Evolutionary conservation across 2,113 vertebrate genomes (phyloP).

Genomic region (Stictonetta naevosa): DNA sequence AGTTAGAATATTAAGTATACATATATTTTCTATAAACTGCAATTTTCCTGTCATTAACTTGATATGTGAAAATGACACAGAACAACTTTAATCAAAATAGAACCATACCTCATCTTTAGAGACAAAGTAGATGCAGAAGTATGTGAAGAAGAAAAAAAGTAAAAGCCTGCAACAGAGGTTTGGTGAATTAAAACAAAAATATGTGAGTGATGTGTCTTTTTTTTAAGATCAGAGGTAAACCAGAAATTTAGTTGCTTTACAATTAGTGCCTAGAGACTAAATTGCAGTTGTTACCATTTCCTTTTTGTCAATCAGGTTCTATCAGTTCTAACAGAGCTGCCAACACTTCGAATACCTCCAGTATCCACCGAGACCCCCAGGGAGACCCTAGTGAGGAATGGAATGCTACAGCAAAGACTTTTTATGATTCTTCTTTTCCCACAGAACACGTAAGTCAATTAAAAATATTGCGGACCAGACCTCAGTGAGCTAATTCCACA

Average conservation of each 20-base stretch:
- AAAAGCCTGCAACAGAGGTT: slow-evolving; percentile 41
- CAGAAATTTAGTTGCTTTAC: slow-evolving; percentile 57
- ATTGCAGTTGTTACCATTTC: slow-evolving; percentile 78
- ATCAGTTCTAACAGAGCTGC: slow-evolving; percentile 72
- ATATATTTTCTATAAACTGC: background rate
- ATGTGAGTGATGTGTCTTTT: background rate
- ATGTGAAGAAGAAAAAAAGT: slow-evolving; percentile 30
- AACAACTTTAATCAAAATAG: slow-evolving; percentile 12
- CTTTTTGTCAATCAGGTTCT: slow-evolving; percentile 81
- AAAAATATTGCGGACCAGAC: slow-evolving; percentile 79
- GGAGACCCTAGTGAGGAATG: slow-evolving; percentile 77
- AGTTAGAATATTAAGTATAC: background rate
- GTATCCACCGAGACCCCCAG: slow-evolving; percentile 68
- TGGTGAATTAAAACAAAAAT: slow-evolving; percentile 42
- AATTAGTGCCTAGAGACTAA: slow-evolving; percentile 71
- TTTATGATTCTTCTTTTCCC: slow-evolving; percentile 82
- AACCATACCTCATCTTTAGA: background rate
- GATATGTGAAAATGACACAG: background rate
- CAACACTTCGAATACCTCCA: slow-evolving; percentile 76
- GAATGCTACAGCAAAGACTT: slow-evolving; percentile 80
- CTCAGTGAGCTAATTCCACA: slow-evolving; percentile 80
- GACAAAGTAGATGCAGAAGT: slow-evolving; percentile 31
- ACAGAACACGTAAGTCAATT: slow-evolving; percentile 87
- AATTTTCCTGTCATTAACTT: background rate
- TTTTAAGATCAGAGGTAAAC: slow-evolving; percentile 52